A percentile compares a stretch with the other conserved stretches of the same genome.
phyloP scores from a whole-genome alignment of 2,113 vertebrate genomes.

The Odocoileus virginianus region DNA sequence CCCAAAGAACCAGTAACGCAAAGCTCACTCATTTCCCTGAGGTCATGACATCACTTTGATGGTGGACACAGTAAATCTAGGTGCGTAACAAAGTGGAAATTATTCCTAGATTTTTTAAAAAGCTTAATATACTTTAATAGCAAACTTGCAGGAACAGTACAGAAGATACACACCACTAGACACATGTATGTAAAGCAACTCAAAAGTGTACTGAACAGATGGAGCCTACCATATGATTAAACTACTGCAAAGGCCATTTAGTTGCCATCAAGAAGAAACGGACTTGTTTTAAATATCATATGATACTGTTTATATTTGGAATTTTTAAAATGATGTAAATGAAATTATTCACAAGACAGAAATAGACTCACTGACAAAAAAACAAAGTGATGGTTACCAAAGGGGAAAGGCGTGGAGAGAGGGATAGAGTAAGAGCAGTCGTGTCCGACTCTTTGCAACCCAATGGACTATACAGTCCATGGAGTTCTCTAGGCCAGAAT shows the following conservation, averaged over 20 bases:
- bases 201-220: conserved; percentile 81
- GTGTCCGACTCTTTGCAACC: background rate
- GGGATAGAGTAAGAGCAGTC: background rate
- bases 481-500: background rate
- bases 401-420: background rate
- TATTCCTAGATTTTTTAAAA: conserved; percentile 21
- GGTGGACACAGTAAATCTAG: background rate
- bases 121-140: conserved; percentile 86
- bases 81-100: background rate
- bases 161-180: conserved; percentile 85
- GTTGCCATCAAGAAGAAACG: conserved; percentile 81
- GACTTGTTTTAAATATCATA: conserved; percentile 70
- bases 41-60: rapidly evolving
- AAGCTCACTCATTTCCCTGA: background rate
- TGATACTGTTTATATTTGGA: background rate
- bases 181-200: conserved; percentile 83
- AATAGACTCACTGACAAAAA: background rate
- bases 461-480: background rate
- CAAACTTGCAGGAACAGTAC: conserved; percentile 86
- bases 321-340: background rate
- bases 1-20: rapidly evolving
- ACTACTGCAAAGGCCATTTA: conserved; percentile 82
- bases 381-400: background rate
- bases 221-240: conserved; percentile 81
- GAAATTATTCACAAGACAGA: background rate